Evolutionary conservation across 2,113 vertebrate genomes (phyloP).

Genomic region (Microtus pennsylvanicus): DNA sequence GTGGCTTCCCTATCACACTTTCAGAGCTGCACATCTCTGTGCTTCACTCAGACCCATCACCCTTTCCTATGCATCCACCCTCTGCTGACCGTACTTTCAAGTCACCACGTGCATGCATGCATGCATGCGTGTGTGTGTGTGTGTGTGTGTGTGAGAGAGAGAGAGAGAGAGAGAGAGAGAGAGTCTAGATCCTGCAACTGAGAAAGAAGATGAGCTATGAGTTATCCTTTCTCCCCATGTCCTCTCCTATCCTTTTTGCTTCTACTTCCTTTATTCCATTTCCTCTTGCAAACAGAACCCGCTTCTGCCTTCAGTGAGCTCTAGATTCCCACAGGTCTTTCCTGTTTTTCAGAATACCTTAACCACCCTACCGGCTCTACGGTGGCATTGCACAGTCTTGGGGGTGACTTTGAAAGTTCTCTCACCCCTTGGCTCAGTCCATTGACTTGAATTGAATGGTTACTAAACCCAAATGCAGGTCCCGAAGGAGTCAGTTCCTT

Average conservation of each 20-base stretch:
- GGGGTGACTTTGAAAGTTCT: not conserved
- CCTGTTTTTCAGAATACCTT: not conserved
- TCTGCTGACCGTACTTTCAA: not conserved
- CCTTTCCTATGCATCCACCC: not conserved
- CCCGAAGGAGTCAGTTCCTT: not conserved
- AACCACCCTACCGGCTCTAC: not conserved
- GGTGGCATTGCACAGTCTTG: not conserved
- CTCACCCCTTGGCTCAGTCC: not conserved
- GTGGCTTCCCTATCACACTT: not conserved
- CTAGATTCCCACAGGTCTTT: not conserved
- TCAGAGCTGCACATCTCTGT: not conserved
- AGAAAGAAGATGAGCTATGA: not conserved
- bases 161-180: not conserved
- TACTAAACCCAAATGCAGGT: not conserved
- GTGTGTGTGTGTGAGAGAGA: no score
- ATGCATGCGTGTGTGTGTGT: not conserved
- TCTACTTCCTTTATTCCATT: not conserved
- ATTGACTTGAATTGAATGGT: not conserved
- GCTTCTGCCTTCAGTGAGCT: not conserved
- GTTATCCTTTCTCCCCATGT: not conserved
- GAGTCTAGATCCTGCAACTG: not conserved
- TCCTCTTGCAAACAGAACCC: not conserved
- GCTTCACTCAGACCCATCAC: not conserved
- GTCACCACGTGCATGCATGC: not conserved
- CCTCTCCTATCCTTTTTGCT: not conserved